Conservation (phyloP, 1,140 invertebrate genomes). For the Drosophila oshimai region DNA sequence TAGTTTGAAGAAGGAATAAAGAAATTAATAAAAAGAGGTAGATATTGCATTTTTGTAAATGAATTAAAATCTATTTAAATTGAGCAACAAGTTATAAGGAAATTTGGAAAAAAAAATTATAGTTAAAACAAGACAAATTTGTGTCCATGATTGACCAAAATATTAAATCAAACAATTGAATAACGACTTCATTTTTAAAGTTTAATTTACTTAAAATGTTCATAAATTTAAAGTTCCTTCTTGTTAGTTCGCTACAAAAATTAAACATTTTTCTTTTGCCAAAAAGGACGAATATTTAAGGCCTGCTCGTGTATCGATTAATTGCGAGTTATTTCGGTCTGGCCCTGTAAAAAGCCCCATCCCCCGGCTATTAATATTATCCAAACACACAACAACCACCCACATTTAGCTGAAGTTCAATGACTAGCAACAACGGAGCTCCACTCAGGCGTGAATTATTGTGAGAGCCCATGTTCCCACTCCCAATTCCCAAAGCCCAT, state of each 20-base stretch:
- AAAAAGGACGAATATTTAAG: background rate
- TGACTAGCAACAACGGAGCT: constrained; percentile 67
- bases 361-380: constrained; percentile 8
- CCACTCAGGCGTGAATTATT: constrained; percentile 72
- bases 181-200: no score
- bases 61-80: no score
- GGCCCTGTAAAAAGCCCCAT: background rate
- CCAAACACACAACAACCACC: constrained; percentile 2
- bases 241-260: background rate
- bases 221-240: no score
- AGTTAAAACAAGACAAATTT: no score
- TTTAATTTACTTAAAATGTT: no score
- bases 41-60: no score
- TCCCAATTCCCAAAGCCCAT: background rate
- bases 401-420: constrained; percentile 65
- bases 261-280: background rate
- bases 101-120: no score
- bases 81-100: no score
- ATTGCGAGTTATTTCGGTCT: constrained; percentile 50
- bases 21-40: no score
- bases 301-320: constrained; percentile 55
- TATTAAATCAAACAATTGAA: no score
- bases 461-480: constrained; percentile 10
- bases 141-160: no score
- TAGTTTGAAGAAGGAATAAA: no score